These are phyloP conservation scores for Sminthurinus aureus DNA, from an alignment of 2,888 invertebrate species.

Conservation along the genomic window DNA sequence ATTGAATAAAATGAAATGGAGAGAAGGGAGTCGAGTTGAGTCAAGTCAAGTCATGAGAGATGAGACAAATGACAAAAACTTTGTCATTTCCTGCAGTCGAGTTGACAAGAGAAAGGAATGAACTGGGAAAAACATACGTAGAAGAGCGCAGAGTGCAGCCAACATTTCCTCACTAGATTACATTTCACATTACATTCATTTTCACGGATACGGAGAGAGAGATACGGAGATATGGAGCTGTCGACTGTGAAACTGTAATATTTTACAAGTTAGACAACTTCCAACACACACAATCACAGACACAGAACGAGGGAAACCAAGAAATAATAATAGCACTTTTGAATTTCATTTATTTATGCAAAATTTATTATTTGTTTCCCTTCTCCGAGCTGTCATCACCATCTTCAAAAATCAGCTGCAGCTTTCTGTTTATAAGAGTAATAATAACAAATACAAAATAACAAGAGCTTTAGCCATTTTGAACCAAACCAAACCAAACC, in stretches of 20 bases:
- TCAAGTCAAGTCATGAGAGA: constrained; percentile 38
- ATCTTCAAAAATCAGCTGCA: constrained; percentile 40
- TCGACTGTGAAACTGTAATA: constrained; percentile 16
- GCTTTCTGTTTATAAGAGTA: neutral
- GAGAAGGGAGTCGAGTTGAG: neutral
- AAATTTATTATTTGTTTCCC: constrained; percentile 27
- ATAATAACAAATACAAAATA: too few species aligned
- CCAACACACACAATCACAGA: neutral
- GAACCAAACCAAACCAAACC: too few species aligned
- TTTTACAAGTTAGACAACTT: neutral
- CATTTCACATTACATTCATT: neutral
- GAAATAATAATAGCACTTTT: neutral
- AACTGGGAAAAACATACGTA: neutral
- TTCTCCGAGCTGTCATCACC: constrained; percentile 26
- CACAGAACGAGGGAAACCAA: neutral
- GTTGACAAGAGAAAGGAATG: neutral
- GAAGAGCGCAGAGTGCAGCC: neutral
- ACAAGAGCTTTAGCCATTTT: too few species aligned
- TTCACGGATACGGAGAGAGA: neutral
- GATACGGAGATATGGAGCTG: neutral
- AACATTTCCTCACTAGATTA: too few species aligned
- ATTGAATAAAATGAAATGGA: constrained; percentile 33
- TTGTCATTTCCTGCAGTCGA: constrained; percentile 41
- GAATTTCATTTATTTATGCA: constrained; percentile 22
- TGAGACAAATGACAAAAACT: constrained; percentile 49